Conservation (phyloP, 2,113 vertebrate genomes). For the Dipodomys spectabilis region DNA sequence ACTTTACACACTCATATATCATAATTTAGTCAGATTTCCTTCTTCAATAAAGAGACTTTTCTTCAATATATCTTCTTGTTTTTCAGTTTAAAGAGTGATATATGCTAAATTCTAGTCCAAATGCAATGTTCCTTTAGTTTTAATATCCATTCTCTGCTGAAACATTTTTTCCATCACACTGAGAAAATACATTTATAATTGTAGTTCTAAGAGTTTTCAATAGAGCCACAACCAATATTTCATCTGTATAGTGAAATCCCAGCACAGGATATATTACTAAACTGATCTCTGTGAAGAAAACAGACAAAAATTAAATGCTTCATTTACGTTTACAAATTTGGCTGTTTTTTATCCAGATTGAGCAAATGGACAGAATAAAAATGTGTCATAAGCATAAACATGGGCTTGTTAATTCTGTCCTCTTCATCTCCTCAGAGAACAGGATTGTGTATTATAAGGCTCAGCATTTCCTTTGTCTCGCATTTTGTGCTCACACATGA, state of each 20-base stretch:
- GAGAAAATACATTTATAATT: background rate
- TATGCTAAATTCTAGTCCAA: background rate
- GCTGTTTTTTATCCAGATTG: background rate
- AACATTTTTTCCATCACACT: background rate
- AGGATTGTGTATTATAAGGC: background rate
- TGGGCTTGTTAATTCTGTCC: background rate
- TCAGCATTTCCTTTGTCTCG: constrained; percentile 33
- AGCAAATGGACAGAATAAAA: constrained; percentile 36
- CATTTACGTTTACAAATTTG: constrained; percentile 48
- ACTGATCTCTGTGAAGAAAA: constrained; percentile 18
- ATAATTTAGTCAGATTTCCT: too few species aligned
- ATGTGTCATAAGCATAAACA: background rate
- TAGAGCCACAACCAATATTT: background rate
- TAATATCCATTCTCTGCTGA: background rate
- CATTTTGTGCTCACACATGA: constrained; percentile 48
- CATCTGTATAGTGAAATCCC: background rate
- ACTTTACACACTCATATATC: too few species aligned
- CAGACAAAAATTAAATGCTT: constrained; percentile 17
- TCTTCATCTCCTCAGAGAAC: constrained; percentile 15
- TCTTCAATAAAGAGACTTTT: too few species aligned
- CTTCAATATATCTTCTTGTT: too few species aligned
- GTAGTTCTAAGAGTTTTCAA: background rate
- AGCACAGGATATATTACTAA: background rate
- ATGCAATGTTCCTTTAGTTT: background rate
- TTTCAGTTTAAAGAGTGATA: background rate